Percentiles rank a stretch among this genome's conserved stretches.
phyloP scores from a whole-genome alignment of 2,888 invertebrate genomes.

The Leistus spinibarbis region DNA sequence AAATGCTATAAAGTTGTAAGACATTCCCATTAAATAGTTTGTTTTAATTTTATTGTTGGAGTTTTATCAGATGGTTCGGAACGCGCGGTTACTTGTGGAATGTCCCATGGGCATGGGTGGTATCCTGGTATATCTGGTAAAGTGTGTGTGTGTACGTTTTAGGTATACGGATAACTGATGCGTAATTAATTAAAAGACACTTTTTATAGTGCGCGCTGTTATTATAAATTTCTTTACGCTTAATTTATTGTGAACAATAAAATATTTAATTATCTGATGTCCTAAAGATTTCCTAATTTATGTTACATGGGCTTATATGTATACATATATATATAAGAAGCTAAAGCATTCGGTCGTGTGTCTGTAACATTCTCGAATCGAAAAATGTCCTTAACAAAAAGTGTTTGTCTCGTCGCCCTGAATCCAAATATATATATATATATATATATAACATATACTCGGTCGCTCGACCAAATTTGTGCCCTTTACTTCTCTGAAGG shows the following conservation, averaged over 20 bases:
- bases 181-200: conserved; percentile 33
- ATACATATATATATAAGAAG: no score
- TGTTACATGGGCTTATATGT: not conserved
- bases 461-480: no score
- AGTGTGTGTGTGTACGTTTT: conserved; percentile 20
- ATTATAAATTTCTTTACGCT: conserved; percentile 34
- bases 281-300: no score
- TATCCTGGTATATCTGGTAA: conserved; percentile 20
- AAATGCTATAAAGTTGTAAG: conserved; percentile 35
- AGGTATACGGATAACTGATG: conserved; percentile 28
- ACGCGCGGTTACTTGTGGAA: conserved; percentile 26
- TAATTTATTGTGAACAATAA: conserved; percentile 29
- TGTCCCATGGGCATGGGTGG: conserved; percentile 35
- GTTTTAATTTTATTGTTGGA: conserved; percentile 17
- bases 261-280: conserved; percentile 4
- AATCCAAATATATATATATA: no score
- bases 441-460: no score
- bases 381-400: no score
- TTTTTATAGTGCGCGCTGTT: conserved; percentile 27
- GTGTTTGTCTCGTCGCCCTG: no score
- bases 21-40: conserved; percentile 36
- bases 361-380: no score
- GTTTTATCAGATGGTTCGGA: not conserved
- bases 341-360: no score
- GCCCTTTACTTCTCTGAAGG: no score